Base-by-base conservation (phyloP, 2,113 vertebrate genomes). In the Todiramphus saurophagus region DNA sequence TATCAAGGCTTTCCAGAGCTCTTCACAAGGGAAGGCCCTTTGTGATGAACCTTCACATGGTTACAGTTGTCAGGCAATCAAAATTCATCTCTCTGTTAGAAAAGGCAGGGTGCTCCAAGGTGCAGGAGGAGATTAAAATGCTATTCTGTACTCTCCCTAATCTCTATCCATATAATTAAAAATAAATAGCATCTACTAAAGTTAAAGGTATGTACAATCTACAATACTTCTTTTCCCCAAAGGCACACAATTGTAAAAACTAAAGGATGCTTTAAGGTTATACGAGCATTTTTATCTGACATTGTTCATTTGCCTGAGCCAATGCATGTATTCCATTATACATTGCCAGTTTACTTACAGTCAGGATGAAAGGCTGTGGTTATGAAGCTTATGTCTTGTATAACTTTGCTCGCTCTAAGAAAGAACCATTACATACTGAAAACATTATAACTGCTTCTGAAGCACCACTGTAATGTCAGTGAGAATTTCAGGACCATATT, bases 31-130 rank as follows among this genome's bases (percentile, higher is more conserved):
- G 27, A 53, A 53, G 87, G 87, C 68, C 91, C 77, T 93, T 94
- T 89, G 93, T 95, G 69, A 91, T 55, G 69, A 94, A 43, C 50
- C 80, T 79, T 66, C 91, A 63, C 83, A 62, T 92, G 74, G 96
- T 94, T 96, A 96, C 94, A 85, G 96, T 96, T 74, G 95, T 95
- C 83, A 96, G 74, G 95, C 77, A 95, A 94, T 86, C 81, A 89
- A 79, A 78, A 92, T 91, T 66, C 10, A 76, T 78, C 43, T 90
- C 72, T 48, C 30, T 46, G 24, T 51, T 66, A 37, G 25, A 81
- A 51, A n/a, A 87, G 37, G 74, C 80, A 81, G 24, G 30, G 48
- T 66, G 62, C 50, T 91, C 92, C 66, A 51, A 69, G 55, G 58
- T 51, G 35, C 55, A 80, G 70, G 60, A 80, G 27, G 63, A 85